A percentile compares a stretch with the other conserved stretches of the same genome.
Conservation (phyloP, 2,888 invertebrate species). For the Megaustenia siamemsis region DNA sequence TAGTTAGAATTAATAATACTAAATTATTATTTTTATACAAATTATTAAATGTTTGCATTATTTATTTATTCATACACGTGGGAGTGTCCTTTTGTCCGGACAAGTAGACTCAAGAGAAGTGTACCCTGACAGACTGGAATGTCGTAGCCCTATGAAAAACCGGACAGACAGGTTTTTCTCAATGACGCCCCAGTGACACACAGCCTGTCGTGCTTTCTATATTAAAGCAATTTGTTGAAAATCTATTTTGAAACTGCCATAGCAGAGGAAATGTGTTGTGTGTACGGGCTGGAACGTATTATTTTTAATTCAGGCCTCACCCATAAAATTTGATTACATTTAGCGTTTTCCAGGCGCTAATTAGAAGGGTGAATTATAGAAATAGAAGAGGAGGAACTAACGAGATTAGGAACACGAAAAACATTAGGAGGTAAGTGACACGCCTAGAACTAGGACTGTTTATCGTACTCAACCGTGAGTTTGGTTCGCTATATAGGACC, state of each 20-base stretch:
- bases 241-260: background rate
- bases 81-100: background rate
- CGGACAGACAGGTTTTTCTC: constrained; percentile 15
- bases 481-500: too few relatives aligned
- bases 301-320: background rate
- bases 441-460: too few relatives aligned
- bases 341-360: background rate
- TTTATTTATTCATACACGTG: too few relatives aligned
- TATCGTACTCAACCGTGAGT: too few relatives aligned
- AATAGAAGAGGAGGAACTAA: background rate
- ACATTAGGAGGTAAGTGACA: background rate
- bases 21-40: too few relatives aligned
- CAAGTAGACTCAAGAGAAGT: background rate
- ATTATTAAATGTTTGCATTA: too few relatives aligned
- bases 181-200: background rate
- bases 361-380: background rate
- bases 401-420: background rate
- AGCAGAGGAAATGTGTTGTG: background rate
- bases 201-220: background rate
- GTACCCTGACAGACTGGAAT: background rate
- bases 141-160: background rate
- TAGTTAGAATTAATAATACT: too few relatives aligned
- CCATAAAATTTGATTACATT: background rate
- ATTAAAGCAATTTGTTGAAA: background rate
- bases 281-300: background rate